Conservation (phyloP, 1,140 invertebrate species). For the Drosophila santomea region DNA sequence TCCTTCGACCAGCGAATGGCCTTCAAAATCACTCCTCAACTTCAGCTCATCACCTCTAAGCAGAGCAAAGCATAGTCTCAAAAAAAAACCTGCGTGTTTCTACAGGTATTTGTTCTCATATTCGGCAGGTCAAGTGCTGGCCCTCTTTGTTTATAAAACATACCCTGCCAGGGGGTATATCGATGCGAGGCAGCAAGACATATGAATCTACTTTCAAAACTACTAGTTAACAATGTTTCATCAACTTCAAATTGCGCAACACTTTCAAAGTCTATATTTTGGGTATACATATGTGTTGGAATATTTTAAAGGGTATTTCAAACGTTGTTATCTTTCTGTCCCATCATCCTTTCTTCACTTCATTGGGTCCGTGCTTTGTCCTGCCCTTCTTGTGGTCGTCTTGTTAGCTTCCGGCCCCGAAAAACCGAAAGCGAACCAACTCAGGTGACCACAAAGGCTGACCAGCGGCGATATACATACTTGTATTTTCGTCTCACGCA, state of each 20-base stretch:
- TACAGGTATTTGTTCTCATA: slow-evolving; percentile 23
- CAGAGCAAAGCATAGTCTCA: slow-evolving; percentile 9
- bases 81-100: slow-evolving; percentile 12
- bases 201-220: background rate
- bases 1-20: slow-evolving; percentile 38
- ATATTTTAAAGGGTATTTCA: slow-evolving; percentile 3
- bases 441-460: slow-evolving; percentile 62
- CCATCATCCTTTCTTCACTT: background rate
- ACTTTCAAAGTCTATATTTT: too few relatives aligned
- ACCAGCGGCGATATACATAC: slow-evolving; percentile 31
- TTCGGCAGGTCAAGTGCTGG: slow-evolving; percentile 67
- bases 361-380: slow-evolving; percentile 26
- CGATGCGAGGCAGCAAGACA: too few relatives aligned
- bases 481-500: slow-evolving; percentile 46
- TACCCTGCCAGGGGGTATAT: background rate
- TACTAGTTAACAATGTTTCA: too few relatives aligned
- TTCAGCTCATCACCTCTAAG: slow-evolving; percentile 41
- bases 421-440: slow-evolving; percentile 7
- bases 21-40: slow-evolving; percentile 33
- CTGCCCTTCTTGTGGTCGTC: slow-evolving; percentile 38
- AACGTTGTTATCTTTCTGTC: background rate
- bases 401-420: slow-evolving; percentile 49
- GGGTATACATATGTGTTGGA: too few relatives aligned
- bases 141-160: background rate
- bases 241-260: too few relatives aligned